A percentile compares a stretch with the other conserved stretches of the same genome.
These are phyloP conservation scores for Achroia grisella DNA, from an alignment of 1,140 invertebrate species.

Conservation along the genomic window DNA sequence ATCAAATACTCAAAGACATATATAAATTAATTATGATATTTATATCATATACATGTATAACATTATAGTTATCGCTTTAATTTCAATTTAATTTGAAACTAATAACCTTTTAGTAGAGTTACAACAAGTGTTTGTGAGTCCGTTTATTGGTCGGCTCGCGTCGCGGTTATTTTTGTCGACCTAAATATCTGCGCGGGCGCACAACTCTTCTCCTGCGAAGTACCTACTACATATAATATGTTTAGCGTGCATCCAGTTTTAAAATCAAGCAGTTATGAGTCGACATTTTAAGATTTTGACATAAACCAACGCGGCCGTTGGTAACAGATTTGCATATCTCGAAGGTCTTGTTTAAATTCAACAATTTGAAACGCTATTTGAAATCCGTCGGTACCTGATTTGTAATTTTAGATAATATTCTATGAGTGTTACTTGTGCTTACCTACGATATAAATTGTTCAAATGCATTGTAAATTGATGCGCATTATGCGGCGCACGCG, in stretches of 20 bases:
- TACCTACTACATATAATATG: conserved; percentile 23
- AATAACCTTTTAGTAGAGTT: not conserved
- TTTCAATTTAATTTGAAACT: not conserved
- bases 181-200: conserved; percentile 61
- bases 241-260: conserved; percentile 21
- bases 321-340: conserved; percentile 16
- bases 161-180: conserved; percentile 60
- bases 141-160: conserved; percentile 31
- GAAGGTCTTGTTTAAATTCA: conserved; percentile 2
- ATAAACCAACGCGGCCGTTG: not conserved
- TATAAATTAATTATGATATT: too few species aligned
- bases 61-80: not conserved
- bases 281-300: conserved; percentile 11
- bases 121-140: conserved; percentile 20
- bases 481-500: conserved; percentile 41
- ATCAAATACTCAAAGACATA: too few species aligned
- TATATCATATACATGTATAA: too few species aligned
- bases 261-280: conserved; percentile 9
- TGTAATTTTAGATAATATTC: too few species aligned
- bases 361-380: too few species aligned
- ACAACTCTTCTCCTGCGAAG: conserved; percentile 24
- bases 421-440: conserved; percentile 8
- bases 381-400: too few species aligned
- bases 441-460: conserved; percentile 11
- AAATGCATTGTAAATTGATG: conserved; percentile 1